phyloP scores from a whole-genome alignment of 2,888 invertebrate genomes.

The Melikaiella ostensackeni region DNA sequence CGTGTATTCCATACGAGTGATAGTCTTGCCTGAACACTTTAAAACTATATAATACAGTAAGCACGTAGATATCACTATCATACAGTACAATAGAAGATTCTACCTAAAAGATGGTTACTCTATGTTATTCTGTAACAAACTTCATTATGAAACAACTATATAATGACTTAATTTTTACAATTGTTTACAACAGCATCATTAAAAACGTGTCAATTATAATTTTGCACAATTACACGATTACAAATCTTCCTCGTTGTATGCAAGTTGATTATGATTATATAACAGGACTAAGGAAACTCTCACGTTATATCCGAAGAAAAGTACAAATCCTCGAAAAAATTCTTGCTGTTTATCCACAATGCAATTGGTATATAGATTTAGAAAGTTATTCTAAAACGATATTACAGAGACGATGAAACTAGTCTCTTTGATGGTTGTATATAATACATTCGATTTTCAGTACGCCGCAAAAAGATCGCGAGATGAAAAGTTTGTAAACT shows the following conservation, averaged over 20 bases:
- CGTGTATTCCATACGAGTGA: constrained; percentile 62
- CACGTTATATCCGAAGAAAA: constrained; percentile 11
- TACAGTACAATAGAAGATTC: constrained; percentile 71
- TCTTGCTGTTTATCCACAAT: constrained; percentile 16
- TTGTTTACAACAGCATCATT: constrained; percentile 69
- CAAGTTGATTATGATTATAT: constrained; percentile 19
- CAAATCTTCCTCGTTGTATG: constrained; percentile 30
- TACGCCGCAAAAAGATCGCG: constrained; percentile 27
- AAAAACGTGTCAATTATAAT: constrained; percentile 50
- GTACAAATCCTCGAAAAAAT: constrained; percentile 2
- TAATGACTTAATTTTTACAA: constrained; percentile 66
- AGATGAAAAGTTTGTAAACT: constrained; percentile 62
- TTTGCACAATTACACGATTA: constrained; percentile 32
- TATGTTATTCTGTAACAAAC: constrained; percentile 70
- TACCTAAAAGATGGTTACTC: constrained; percentile 70
- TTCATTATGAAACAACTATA: constrained; percentile 68
- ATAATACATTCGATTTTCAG: constrained; percentile 15
- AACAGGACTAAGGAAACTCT: constrained; percentile 21
- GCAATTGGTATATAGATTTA: constrained; percentile 37
- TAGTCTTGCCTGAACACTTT: constrained; percentile 65
- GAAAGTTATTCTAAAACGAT: constrained; percentile 23
- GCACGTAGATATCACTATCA: constrained; percentile 73
- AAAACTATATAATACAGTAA: constrained; percentile 74
- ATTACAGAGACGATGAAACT: constrained; percentile 2
- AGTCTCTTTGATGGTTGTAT: constrained; percentile 9